phyloP scores from a whole-genome alignment of 2,888 invertebrate species.

The Nephrotoma flavescens region DNA sequence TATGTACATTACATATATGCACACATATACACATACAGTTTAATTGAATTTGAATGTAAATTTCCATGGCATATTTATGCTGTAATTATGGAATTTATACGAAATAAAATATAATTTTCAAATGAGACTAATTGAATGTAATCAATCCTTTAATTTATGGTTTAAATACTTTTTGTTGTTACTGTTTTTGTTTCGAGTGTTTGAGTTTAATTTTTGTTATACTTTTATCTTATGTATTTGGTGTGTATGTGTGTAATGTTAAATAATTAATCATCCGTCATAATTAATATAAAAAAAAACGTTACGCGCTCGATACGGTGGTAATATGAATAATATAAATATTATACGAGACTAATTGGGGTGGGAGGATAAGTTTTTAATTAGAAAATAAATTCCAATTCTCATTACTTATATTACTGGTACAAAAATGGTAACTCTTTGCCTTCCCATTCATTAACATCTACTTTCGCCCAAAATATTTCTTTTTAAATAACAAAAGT shows the following conservation, averaged over 20 bases:
- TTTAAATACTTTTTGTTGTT: not conserved
- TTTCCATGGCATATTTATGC: not conserved
- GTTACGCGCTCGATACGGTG: not conserved
- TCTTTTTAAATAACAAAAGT: too few species aligned
- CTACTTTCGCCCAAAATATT: too few species aligned
- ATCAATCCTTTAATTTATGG: not conserved
- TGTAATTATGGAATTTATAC: not conserved
- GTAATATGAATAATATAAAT: not conserved
- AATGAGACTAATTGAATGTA: not conserved
- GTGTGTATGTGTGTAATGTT: not conserved
- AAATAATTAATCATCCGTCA: not conserved
- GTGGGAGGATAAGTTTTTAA: not conserved
- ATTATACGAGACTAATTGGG: not conserved
- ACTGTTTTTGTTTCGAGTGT: not conserved
- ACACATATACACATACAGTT: not conserved
- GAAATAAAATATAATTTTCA: not conserved
- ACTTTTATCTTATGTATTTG: not conserved
- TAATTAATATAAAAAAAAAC: not conserved
- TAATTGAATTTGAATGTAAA: not conserved
- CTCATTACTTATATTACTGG: too few species aligned
- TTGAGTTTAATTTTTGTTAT: not conserved
- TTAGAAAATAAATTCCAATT: not conserved
- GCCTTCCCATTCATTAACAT: too few species aligned
- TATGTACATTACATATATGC: not conserved
- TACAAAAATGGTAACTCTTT: too few species aligned